Percentiles rank a stretch among this genome's conserved stretches.
Conservation (phyloP, 1,140 invertebrate species). For the Papilio glaucus region DNA sequence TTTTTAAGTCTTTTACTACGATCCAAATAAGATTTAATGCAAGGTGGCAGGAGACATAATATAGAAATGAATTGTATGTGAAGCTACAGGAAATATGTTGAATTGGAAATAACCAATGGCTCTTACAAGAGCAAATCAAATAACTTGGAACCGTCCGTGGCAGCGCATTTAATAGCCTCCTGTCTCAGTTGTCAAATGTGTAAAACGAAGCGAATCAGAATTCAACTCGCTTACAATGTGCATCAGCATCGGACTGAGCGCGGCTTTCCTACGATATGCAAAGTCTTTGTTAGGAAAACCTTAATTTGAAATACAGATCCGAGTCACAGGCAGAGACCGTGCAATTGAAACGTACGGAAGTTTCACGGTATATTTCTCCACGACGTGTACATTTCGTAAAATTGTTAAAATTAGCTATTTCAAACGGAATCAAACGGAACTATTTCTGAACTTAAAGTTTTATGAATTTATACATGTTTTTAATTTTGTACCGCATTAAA, state of each 20-base stretch:
- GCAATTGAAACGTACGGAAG: background rate
- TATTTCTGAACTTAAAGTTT: too few relatives aligned
- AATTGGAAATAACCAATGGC: background rate
- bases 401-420: too few relatives aligned
- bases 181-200: conserved; percentile 56
- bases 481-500: too few relatives aligned
- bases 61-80: background rate
- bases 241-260: conserved; percentile 52
- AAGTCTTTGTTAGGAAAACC: conserved; percentile 57
- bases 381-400: too few relatives aligned
- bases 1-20: too few relatives aligned
- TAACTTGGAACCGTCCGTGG: conserved; percentile 45
- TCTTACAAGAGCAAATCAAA: conserved; percentile 29
- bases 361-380: background rate
- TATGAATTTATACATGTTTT: too few relatives aligned
- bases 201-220: conserved; percentile 59
- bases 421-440: too few relatives aligned
- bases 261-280: conserved; percentile 57
- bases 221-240: conserved; percentile 56
- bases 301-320: conserved; percentile 44
- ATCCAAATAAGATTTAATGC: too few relatives aligned
- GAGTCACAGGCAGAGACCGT: conserved; percentile 33
- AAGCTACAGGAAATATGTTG: background rate
- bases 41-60: too few relatives aligned
- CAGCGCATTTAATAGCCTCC: conserved; percentile 50